Evolutionary conservation across 1,140 invertebrate species (phyloP).

Genomic region (Bombus confusus): DNA sequence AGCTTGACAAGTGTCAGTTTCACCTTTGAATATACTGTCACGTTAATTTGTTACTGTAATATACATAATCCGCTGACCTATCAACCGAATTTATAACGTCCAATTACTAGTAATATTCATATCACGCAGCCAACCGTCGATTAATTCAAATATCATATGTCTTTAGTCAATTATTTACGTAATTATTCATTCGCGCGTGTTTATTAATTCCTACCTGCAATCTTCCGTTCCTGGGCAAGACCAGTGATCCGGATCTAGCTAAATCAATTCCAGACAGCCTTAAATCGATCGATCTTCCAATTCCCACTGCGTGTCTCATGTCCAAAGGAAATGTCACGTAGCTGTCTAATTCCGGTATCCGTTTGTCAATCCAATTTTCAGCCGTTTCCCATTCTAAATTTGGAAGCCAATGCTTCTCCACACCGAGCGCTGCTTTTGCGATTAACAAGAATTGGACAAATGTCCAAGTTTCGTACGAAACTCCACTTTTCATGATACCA

Average conservation of each 20-base stretch:
- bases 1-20: not conserved
- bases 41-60: not conserved
- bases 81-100: not conserved
- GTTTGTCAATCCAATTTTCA: conserved; percentile 73
- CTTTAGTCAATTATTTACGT: too few relatives aligned
- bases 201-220: conserved; percentile 62
- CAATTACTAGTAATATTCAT: too few relatives aligned
- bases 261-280: conserved; percentile 73
- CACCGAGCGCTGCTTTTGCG: not conserved
- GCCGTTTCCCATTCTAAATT: conserved; percentile 75
- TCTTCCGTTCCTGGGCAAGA: conserved; percentile 68
- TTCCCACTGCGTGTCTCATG: conserved; percentile 72
- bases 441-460: not conserved
- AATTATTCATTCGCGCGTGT: not conserved
- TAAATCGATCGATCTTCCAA: conserved; percentile 56
- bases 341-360: conserved; percentile 67
- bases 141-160: too few relatives aligned
- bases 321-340: conserved; percentile 74
- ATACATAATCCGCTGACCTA: not conserved
- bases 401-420: conserved; percentile 75
- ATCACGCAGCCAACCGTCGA: too few relatives aligned
- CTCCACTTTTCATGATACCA: not conserved
- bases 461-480: not conserved
- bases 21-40: not conserved
- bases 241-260: conserved; percentile 71